phyloP scores from a whole-genome alignment of 2,113 vertebrate genomes.

The Cichladusa arquata region DNA sequence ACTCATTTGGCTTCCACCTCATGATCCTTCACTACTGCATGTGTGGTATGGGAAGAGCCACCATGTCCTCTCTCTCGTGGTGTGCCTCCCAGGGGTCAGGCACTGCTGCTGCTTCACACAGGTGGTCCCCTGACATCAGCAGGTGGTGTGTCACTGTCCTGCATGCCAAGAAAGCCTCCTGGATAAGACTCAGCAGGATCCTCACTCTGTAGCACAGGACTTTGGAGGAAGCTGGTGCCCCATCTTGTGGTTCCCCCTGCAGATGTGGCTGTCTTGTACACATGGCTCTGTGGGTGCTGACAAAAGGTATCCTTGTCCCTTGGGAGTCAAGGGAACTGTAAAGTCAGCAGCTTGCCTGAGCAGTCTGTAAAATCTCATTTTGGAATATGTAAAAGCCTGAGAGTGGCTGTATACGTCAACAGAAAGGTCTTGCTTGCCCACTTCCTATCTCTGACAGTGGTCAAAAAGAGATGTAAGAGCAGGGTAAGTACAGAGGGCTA shows the following conservation, averaged over 20 bases:
- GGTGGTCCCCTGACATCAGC: neutral
- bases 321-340: neutral
- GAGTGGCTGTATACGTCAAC: neutral
- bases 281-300: neutral
- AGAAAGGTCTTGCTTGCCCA: neutral
- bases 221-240: neutral
- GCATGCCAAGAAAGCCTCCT: neutral
- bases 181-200: neutral
- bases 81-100: neutral
- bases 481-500: neutral
- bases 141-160: neutral
- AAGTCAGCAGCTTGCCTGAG: neutral
- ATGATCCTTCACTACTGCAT: neutral
- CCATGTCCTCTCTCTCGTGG: accelerated
- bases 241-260: accelerated
- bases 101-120: neutral
- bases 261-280: accelerated
- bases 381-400: neutral
- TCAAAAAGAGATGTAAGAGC: neutral
- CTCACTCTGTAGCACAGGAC: neutral
- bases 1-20: neutral
- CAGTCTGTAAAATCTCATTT: neutral
- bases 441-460: neutral
- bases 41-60: neutral
- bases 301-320: neutral